Evolutionary conservation across 2,888 invertebrate genomes (phyloP).

Genomic region (Lochmaea capreae): DNA sequence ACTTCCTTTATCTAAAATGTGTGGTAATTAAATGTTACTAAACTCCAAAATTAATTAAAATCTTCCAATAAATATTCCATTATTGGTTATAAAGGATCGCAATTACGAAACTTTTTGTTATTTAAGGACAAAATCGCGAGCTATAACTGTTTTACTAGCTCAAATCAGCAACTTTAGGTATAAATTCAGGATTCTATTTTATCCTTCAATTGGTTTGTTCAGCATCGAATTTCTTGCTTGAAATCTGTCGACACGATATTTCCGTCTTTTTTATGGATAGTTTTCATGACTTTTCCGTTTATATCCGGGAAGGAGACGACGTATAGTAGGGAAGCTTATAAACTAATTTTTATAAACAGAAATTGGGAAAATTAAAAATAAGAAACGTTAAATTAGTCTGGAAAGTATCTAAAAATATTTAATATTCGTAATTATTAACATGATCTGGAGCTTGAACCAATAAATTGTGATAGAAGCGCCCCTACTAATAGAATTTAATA

Average conservation of each 20-base stretch:
- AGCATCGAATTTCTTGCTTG: slow-evolving; percentile 14
- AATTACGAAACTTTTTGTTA: slow-evolving; percentile 18
- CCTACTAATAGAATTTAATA: too few species aligned
- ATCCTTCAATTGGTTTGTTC: slow-evolving; percentile 7
- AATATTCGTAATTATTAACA: too few species aligned
- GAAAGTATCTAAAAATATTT: too few species aligned
- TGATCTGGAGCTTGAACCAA: too few species aligned
- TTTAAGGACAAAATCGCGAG: slow-evolving; percentile 11
- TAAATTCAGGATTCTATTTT: slow-evolving; percentile 21
- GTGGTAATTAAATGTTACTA: not conserved
- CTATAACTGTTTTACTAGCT: not conserved
- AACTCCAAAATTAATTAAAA: not conserved
- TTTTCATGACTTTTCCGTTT: slow-evolving; percentile 1
- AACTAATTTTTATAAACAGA: not conserved
- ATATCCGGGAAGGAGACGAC: not conserved
- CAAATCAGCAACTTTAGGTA: slow-evolving; percentile 22
- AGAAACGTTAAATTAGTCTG: too few species aligned
- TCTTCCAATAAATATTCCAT: not conserved
- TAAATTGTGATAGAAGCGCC: too few species aligned
- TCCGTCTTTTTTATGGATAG: slow-evolving; percentile 9
- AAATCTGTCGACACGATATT: slow-evolving; percentile 12
- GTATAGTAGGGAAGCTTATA: not conserved
- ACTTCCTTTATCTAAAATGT: too few species aligned
- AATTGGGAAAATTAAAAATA: not conserved
- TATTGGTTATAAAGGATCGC: slow-evolving; percentile 2